These are phyloP conservation scores for Tiphia femorata DNA, from an alignment of 2,888 invertebrate genomes.

Conservation along the genomic window DNA sequence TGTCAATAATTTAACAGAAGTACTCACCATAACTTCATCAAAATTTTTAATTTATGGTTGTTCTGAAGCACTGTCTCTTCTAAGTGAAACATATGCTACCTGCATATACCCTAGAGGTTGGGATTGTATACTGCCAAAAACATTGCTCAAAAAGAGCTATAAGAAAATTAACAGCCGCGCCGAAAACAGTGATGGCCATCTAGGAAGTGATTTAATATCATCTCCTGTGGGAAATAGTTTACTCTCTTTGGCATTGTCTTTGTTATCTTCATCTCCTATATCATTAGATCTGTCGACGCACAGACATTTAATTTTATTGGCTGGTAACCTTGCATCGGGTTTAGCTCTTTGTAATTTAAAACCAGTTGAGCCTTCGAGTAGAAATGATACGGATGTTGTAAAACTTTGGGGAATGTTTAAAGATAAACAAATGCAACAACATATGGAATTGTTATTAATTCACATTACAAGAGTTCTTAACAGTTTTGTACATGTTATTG, in stretches of 20 bases:
- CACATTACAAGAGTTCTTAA: conserved; percentile 81
- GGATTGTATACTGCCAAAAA: conserved; percentile 69
- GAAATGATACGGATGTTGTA: conserved; percentile 12
- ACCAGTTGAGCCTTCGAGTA: conserved; percentile 48
- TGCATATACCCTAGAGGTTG: conserved; percentile 78
- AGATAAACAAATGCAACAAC: conserved; percentile 63
- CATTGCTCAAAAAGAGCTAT: conserved; percentile 44
- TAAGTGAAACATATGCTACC: conserved; percentile 78
- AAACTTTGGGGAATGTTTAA: conserved; percentile 57
- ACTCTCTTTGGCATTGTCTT: conserved; percentile 62
- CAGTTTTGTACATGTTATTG: conserved; percentile 81
- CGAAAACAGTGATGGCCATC: conserved; percentile 30
- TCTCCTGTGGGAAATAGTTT: conserved; percentile 48
- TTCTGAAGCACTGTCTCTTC: conserved; percentile 76
- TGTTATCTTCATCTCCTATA: conserved; percentile 70
- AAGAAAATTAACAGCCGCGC: conserved; percentile 39
- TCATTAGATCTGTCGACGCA: conserved; percentile 70
- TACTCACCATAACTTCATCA: conserved; percentile 75
- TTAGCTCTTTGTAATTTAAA: conserved; percentile 69
- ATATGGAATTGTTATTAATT: conserved; percentile 74
- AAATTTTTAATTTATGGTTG: conserved; percentile 79
- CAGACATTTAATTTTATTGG: conserved; percentile 67
- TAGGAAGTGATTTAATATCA: conserved; percentile 31
- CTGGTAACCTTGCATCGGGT: conserved; percentile 68
- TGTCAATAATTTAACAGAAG: conserved; percentile 70